A percentile compares a stretch with the other conserved stretches of the same genome.
Evolutionary conservation across 1,140 invertebrate genomes (phyloP).

Genomic region (Drosophila subobscura): DNA sequence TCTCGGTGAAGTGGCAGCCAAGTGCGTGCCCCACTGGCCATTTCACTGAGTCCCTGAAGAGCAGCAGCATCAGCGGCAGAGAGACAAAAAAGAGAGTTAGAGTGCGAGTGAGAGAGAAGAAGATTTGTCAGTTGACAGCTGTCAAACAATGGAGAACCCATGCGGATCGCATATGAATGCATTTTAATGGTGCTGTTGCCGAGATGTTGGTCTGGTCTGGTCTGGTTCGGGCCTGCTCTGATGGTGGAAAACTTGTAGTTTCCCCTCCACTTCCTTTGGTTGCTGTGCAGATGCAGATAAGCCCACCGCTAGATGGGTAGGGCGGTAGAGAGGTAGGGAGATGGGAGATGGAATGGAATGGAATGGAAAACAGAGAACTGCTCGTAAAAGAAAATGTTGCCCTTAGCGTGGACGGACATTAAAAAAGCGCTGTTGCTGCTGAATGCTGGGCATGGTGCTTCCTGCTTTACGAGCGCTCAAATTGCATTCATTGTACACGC

Average conservation of each 20-base stretch:
- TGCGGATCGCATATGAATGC: conserved; percentile 57
- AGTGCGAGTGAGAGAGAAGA: background rate
- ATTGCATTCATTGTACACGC: conserved; percentile 60
- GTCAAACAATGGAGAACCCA: conserved; percentile 52
- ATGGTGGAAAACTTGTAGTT: conserved; percentile 40
- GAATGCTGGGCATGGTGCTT: conserved; percentile 18
- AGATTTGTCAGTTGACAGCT: conserved; percentile 29
- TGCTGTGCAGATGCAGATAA: conserved; percentile 40
- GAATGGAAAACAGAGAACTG: background rate
- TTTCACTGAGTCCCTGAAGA: conserved; percentile 1
- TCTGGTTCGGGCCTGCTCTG: too few species aligned
- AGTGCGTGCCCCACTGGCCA: conserved; percentile 43
- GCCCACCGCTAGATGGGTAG: background rate
- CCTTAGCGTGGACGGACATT: conserved; percentile 26
- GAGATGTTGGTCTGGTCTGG: too few species aligned
- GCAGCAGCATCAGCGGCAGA: background rate
- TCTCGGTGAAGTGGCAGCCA: conserved; percentile 46
- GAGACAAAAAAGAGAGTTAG: background rate
- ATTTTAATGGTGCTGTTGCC: conserved; percentile 44
- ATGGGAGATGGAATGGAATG: background rate
- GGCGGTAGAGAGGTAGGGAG: background rate
- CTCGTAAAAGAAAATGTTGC: conserved; percentile 44
- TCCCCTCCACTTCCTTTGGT: conserved; percentile 6
- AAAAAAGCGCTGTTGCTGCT: conserved; percentile 38
- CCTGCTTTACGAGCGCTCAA: conserved; percentile 48